Conservation (phyloP, 1,140 invertebrate genomes). For the Scylla paramamosain region DNA sequence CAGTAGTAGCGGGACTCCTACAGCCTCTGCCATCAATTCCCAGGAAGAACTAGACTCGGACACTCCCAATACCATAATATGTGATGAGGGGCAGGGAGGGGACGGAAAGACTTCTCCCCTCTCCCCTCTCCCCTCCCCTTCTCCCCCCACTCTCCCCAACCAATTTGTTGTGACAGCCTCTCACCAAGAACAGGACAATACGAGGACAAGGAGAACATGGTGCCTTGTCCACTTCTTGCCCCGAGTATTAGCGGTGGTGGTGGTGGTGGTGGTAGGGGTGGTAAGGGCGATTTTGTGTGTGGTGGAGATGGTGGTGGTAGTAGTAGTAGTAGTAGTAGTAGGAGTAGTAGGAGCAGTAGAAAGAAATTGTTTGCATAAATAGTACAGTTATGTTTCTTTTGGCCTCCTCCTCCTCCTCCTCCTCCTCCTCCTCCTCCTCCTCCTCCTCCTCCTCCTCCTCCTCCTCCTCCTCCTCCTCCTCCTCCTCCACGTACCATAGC, state of each 20-base stretch:
- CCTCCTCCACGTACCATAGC: too few relatives aligned
- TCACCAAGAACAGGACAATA: not conserved
- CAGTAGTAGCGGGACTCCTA: not conserved
- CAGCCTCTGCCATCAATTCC: not conserved
- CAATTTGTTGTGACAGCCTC: not conserved
- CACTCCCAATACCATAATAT: constrained; percentile 57
- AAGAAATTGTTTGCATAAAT: too few relatives aligned
- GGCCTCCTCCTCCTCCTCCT: too few relatives aligned
- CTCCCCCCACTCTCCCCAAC: not conserved
- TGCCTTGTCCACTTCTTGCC: not conserved
- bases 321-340: not conserved
- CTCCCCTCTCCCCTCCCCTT: not conserved
- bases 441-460: not conserved
- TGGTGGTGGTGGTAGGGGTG: not conserved
- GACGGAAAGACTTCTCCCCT: not conserved
- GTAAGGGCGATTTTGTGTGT: not conserved
- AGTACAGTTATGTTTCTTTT: too few relatives aligned
- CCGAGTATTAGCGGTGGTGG: not conserved
- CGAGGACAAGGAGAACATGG: not conserved
- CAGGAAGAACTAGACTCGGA: not conserved
- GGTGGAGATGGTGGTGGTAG: not conserved
- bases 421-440: not conserved
- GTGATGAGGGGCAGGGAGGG: constrained; percentile 50
- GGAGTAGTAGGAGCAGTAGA: too few relatives aligned
- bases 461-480: too few relatives aligned